These are phyloP conservation scores for Tapera naevia DNA, from an alignment of 2,797 vertebrate genomes.

Conservation along the genomic window DNA sequence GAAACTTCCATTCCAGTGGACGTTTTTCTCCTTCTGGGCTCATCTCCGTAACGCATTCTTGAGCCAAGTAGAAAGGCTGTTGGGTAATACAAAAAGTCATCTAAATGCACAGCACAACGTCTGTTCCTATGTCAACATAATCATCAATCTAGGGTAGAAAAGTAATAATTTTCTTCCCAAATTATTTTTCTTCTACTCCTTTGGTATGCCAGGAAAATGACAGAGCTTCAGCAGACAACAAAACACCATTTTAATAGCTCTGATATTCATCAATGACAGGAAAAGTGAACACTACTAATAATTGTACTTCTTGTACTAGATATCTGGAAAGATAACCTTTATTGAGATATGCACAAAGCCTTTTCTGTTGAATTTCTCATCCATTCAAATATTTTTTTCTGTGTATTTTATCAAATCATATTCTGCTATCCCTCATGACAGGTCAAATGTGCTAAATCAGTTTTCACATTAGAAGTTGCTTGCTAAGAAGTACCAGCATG, in stretches of 20 bases:
- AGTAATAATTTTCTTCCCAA: neutral
- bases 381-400: neutral
- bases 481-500: neutral
- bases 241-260: neutral
- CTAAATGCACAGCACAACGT: fast-evolving
- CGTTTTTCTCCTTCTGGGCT: neutral
- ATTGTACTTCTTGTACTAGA: neutral
- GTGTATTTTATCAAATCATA: neutral
- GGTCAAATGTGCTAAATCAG: neutral
- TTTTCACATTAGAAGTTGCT: neutral
- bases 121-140: neutral
- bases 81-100: neutral
- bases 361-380: neutral
- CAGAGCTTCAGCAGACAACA: neutral
- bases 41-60: neutral
- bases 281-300: neutral
- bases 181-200: neutral
- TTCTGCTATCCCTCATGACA: neutral
- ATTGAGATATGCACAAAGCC: neutral
- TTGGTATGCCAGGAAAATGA: neutral
- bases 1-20: fast-evolving
- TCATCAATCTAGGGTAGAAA: neutral
- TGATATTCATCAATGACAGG: neutral
- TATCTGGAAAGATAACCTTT: neutral
- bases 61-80: neutral